Conservation (phyloP, 2,888 invertebrate genomes). For the Harpagoxenus sublaevis region DNA sequence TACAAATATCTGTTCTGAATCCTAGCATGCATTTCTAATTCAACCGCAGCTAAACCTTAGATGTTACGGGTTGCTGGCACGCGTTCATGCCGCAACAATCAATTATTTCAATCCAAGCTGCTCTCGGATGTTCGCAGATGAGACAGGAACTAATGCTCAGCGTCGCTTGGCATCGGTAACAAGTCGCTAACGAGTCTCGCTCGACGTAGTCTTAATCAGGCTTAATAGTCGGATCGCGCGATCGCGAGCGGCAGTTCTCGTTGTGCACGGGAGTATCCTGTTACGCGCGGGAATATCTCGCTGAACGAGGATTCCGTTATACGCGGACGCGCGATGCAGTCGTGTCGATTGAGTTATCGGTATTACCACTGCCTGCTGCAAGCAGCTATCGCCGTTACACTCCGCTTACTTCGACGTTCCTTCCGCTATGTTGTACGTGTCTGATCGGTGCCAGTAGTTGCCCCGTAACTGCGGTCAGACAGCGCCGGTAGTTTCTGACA, state of each 20-base stretch:
- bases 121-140: constrained; percentile 42
- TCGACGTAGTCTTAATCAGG: constrained; percentile 58
- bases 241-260: constrained; percentile 15
- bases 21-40: constrained; percentile 13
- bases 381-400: constrained; percentile 41
- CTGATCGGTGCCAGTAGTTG: constrained; percentile 40
- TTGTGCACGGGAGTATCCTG: constrained; percentile 27
- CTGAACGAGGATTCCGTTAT: constrained; percentile 26
- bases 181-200: constrained; percentile 68
- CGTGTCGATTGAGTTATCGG: constrained; percentile 51
- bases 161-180: constrained; percentile 63
- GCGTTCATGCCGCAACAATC: constrained; percentile 38
- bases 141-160: constrained; percentile 59
- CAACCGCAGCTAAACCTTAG: constrained; percentile 16
- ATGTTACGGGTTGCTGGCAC: not conserved
- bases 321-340: constrained; percentile 20
- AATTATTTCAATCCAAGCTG: constrained; percentile 60
- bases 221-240: constrained; percentile 59
- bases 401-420: constrained; percentile 40
- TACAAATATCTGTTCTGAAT: not conserved
- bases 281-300: constrained; percentile 14
- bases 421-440: constrained; percentile 40
- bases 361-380: constrained; percentile 47
- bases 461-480: constrained; percentile 28
- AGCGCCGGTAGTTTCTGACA: constrained; percentile 31